Evolutionary conservation across 2,797 vertebrate species (phyloP).

Genomic region (Propithecus perrieri): DNA sequence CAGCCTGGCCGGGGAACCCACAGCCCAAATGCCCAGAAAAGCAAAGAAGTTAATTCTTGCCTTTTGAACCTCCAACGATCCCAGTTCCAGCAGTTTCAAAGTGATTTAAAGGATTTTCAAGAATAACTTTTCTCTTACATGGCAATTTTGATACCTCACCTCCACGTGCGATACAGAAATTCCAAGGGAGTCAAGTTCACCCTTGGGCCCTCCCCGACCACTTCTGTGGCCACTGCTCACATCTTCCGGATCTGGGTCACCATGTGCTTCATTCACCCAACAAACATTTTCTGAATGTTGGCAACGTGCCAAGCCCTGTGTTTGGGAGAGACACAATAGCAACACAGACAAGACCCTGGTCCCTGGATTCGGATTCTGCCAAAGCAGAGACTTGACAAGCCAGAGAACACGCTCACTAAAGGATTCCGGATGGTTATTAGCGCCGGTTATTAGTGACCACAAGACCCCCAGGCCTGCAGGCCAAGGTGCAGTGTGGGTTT

Average conservation of each 20-base stretch:
- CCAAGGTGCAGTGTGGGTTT: not conserved
- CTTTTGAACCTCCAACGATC: not conserved
- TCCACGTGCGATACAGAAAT: not conserved
- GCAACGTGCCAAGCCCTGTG: not conserved
- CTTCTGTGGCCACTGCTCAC: too few relatives aligned
- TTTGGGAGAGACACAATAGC: too few relatives aligned
- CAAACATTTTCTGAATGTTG: not conserved
- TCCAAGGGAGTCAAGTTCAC: not conserved
- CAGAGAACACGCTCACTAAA: not conserved
- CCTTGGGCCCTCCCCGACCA: not conserved
- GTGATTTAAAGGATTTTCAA: not conserved
- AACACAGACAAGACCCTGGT: not conserved
- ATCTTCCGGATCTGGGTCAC: fast-evolving
- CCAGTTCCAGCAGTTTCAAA: too few relatives aligned
- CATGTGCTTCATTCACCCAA: not conserved
- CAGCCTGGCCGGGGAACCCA: not conserved
- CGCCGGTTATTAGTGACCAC: too few relatives aligned
- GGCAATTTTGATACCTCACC: not conserved
- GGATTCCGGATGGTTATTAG: not conserved
- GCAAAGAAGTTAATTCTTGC: not conserved
- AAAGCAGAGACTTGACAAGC: not conserved
- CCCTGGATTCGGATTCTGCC: not conserved
- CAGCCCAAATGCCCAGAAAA: not conserved
- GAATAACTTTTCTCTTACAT: not conserved
- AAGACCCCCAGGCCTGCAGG: not conserved